Evolutionary conservation across 2,888 invertebrate species (phyloP).

Genomic region (Metopia argyrocephala): DNA sequence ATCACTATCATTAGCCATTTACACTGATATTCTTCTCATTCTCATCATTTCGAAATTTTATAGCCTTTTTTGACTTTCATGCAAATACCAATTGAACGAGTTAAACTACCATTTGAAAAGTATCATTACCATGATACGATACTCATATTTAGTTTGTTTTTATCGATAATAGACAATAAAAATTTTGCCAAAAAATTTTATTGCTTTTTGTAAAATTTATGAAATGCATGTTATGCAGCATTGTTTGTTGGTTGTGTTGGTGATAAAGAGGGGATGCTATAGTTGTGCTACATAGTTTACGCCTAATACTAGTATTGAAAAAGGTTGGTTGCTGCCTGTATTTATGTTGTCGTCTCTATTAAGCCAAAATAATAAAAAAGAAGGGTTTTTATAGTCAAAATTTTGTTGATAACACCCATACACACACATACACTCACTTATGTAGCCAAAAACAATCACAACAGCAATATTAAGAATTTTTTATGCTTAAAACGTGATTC

Average conservation of each 20-base stretch:
- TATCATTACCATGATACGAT: background rate
- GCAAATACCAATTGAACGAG: background rate
- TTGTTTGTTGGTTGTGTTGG: background rate
- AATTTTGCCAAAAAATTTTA: conserved; percentile 48
- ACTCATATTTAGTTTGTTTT: conserved; percentile 13
- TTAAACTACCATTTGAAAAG: background rate
- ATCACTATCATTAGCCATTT: conserved; percentile 52
- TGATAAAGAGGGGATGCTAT: background rate
- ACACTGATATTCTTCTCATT: no score
- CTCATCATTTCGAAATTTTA: conserved; percentile 29
- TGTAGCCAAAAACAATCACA: background rate
- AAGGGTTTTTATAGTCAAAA: conserved; percentile 52
- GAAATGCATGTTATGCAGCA: conserved; percentile 38
- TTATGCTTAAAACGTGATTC: conserved; percentile 59
- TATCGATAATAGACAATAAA: conserved; percentile 53
- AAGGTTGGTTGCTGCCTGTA: background rate
- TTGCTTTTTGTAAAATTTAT: conserved; percentile 55
- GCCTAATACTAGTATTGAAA: background rate
- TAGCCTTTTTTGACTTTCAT: conserved; percentile 37
- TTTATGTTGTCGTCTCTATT: conserved; percentile 28
- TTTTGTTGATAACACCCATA: conserved; percentile 54
- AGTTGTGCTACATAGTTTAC: background rate
- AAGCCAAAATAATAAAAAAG: conserved; percentile 15
- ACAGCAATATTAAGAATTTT: conserved; percentile 21
- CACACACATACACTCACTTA: background rate